Base-by-base conservation (phyloP, 1,140 invertebrate species). In the Pristionchus pacificus region DNA sequence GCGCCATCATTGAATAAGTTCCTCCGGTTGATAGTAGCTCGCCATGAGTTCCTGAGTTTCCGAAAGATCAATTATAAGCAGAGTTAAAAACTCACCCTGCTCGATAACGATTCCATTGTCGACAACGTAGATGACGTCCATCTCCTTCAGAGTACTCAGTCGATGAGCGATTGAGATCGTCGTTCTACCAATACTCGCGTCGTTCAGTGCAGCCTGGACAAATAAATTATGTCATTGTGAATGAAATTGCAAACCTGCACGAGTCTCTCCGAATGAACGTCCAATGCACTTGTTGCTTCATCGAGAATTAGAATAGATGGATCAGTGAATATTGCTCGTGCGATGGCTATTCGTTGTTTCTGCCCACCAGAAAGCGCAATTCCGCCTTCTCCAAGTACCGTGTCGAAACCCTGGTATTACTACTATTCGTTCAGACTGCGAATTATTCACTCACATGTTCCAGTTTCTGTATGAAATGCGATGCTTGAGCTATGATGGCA, bases 181-280 rank as follows among this genome's bases (percentile, higher is more conserved):
- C 0, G 91, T 92, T 58, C 83, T 68, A 55, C 84, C 85, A 32
- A 74, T 77, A 2, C 61, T 31, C 24, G 76, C 76, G 24, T 77
- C 88, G 65, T 89, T 88, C 60, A 98, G 82, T 0, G 95, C 93
- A 83, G 90, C 88, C 55, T 97, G 87, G 74, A 97, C 97, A 93
- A 92, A 92, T 96, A 85, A 2, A 87, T 87, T 78, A 19, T 10
- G 38, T 10, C 38, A 49, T 49, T 6, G 38, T 65, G 13, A 3
- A 24, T 55, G 19, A 6, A 10, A n/a, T 6, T 6, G 3, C 14
- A 24, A 15, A 62, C 58, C 60, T 71, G 72, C 1, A 74, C 72
- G 15, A 70, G 25, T 29, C 65, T 38, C 62, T 74, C 72, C 71
- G 29, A 38, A 24, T 65, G 29, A 57, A 68, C 25, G 72, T 84